phyloP scores from a whole-genome alignment of 2,113 vertebrate genomes.

The Phalacrocorax carbo region DNA sequence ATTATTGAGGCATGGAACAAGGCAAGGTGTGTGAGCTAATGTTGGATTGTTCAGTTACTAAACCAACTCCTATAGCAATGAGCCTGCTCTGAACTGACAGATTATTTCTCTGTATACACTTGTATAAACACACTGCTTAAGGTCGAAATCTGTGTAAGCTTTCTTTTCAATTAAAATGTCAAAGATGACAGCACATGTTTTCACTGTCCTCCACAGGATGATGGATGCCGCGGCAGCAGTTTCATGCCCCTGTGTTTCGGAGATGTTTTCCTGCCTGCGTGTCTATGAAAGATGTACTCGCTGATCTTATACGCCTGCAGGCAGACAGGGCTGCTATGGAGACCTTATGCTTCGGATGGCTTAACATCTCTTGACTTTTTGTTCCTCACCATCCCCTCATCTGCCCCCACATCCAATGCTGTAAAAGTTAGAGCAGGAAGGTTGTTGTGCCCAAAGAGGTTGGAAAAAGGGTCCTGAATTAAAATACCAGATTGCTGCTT shows the following conservation, averaged over 20 bases:
- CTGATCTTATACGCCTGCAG: background rate
- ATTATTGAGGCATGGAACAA: conserved; percentile 81
- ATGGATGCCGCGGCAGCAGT: conserved; percentile 68
- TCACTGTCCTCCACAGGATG: conserved; percentile 70
- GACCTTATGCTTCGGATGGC: background rate
- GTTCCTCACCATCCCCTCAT: background rate
- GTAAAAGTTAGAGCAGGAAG: background rate
- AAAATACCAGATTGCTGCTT: background rate
- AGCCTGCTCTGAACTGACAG: conserved; percentile 76
- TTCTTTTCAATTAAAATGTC: conserved; percentile 86
- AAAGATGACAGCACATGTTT: conserved; percentile 78
- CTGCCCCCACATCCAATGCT: accelerated
- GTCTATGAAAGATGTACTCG: conserved; percentile 39
- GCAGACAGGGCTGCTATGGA: background rate
- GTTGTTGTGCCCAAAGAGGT: background rate
- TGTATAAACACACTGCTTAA: conserved; percentile 82
- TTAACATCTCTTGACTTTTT: background rate
- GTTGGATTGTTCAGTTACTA: conserved; percentile 79
- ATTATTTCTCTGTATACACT: conserved; percentile 80
- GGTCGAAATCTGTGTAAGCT: conserved; percentile 77
- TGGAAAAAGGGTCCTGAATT: background rate
- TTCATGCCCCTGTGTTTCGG: conserved; percentile 33
- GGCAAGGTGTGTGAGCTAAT: conserved; percentile 83
- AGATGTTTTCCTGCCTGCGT: conserved; percentile 53
- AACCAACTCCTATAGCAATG: conserved; percentile 72